These are phyloP conservation scores for Caenorhabditis macrosperma DNA, from an alignment of 2,888 invertebrate genomes.

Conservation along the genomic window DNA sequence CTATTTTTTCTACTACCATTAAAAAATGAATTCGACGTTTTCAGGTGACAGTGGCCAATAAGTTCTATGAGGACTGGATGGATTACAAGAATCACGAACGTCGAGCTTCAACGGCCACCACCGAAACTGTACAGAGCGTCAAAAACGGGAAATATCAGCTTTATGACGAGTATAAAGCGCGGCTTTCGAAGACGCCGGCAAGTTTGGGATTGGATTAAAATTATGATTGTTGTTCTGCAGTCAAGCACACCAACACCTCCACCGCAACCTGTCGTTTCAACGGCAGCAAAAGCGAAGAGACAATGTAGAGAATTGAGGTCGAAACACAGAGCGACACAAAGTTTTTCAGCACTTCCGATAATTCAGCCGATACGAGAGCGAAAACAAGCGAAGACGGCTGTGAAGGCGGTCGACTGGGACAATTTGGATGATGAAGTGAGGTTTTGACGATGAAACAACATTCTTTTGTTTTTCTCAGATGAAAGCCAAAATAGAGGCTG, in stretches of 20 bases:
- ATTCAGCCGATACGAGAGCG: constrained; percentile 52
- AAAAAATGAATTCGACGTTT: background rate
- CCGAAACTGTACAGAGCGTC: constrained; percentile 55
- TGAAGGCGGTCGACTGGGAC: constrained; percentile 38
- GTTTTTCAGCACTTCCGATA: constrained; percentile 38
- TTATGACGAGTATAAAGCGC: constrained; percentile 56
- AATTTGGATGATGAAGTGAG: constrained; percentile 46
- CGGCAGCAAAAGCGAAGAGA: constrained; percentile 32
- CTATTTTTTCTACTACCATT: background rate
- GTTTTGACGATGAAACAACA: background rate
- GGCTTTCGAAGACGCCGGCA: constrained; percentile 57
- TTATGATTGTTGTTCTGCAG: constrained; percentile 57
- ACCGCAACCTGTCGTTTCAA: constrained; percentile 51
- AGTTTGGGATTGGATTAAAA: constrained; percentile 51
- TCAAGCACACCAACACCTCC: constrained; percentile 52
- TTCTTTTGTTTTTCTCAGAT: constrained; percentile 37
- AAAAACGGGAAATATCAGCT: constrained; percentile 58
- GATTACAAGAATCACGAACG: constrained; percentile 53
- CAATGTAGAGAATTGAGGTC: constrained; percentile 20
- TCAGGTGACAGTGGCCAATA: constrained; percentile 26
- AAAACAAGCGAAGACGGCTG: constrained; percentile 1
- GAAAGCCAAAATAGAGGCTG: constrained; percentile 48
- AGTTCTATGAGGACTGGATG: constrained; percentile 62
- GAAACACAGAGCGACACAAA: background rate
- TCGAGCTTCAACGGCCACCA: constrained; percentile 57